phyloP scores from a whole-genome alignment of 2,797 vertebrate species.

The Lemur catta region DNA sequence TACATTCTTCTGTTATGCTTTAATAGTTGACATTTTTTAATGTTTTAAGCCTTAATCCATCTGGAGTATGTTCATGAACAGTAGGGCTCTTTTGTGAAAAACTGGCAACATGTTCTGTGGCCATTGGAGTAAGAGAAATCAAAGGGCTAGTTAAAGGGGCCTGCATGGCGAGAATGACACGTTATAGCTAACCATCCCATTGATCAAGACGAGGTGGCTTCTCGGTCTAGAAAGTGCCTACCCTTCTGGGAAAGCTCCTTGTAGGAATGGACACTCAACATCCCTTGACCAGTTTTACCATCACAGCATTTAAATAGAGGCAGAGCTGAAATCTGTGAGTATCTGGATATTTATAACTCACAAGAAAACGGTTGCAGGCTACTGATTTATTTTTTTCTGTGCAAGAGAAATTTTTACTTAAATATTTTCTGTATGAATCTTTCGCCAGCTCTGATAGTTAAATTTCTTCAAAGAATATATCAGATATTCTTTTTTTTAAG shows the following conservation, averaged over 20 bases:
- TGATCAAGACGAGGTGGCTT: background rate
- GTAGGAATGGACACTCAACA: background rate
- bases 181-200: background rate
- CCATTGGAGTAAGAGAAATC: background rate
- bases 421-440: background rate
- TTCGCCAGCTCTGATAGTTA: background rate
- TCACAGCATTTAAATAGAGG: background rate
- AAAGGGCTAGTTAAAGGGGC: background rate
- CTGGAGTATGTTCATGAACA: constrained; percentile 41
- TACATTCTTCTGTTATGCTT: background rate
- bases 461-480: background rate
- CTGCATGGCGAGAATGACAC: background rate
- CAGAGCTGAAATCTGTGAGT: background rate
- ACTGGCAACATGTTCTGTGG: background rate
- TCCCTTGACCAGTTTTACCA: background rate
- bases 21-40: background rate
- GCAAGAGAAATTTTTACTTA: background rate
- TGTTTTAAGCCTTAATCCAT: background rate
- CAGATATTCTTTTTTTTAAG: background rate
- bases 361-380: background rate
- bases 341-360: background rate
- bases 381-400: background rate
- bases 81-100: background rate
- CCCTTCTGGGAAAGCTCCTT: background rate
- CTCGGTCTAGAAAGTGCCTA: background rate